These are phyloP conservation scores for Carabus problematicus DNA, from an alignment of 2,888 invertebrate genomes.

Conservation along the genomic window DNA sequence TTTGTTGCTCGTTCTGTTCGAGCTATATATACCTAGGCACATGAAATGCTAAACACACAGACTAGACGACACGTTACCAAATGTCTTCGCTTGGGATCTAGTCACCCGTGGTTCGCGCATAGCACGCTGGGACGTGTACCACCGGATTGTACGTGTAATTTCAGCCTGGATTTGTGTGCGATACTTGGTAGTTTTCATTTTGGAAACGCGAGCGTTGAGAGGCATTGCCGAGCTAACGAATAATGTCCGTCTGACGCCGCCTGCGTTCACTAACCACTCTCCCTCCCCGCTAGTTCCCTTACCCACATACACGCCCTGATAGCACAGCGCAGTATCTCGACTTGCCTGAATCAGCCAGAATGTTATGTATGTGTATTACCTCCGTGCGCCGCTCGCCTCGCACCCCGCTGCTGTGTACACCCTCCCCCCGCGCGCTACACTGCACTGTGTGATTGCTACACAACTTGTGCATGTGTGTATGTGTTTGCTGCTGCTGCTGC, in stretches of 20 bases:
- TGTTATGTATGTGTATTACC: no score
- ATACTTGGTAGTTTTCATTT: constrained; percentile 52
- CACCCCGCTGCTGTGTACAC: background rate
- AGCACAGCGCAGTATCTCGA: no score
- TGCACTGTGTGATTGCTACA: background rate
- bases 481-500: background rate
- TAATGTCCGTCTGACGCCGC: constrained; percentile 7
- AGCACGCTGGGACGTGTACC: constrained; percentile 22
- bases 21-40: no score
- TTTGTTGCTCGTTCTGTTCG: no score
- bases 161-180: constrained; percentile 57
- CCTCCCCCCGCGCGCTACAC: background rate
- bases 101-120: background rate
- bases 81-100: no score
- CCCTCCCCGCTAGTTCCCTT: no score
- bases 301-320: no score
- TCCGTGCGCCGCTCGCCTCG: background rate
- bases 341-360: no score
- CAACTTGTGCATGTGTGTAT: background rate
- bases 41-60: no score
- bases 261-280: background rate
- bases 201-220: constrained; percentile 47
- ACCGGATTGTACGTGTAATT: constrained; percentile 57
- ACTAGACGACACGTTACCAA: no score
- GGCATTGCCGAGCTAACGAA: constrained; percentile 3